Base-by-base conservation (phyloP, 2,797 vertebrate species). In the Sandelia bainsii region DNA sequence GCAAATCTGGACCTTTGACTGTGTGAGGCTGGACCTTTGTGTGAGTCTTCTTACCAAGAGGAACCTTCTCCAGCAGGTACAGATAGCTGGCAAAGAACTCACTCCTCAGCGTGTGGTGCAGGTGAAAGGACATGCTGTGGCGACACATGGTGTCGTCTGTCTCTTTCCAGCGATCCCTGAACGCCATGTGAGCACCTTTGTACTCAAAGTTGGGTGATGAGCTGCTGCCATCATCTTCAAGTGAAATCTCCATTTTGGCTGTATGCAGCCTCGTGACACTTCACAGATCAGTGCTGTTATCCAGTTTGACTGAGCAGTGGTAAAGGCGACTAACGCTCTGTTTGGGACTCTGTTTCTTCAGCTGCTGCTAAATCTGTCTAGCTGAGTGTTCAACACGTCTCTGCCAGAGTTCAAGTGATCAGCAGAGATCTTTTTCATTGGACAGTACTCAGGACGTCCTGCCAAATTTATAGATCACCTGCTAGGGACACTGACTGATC, bases 1-100 rank as follows among this genome's bases (percentile, higher is more conserved):
- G 46, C 64, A 65, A 62, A 62, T 40, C 6, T 27, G 13, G 56
- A 57, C 50, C 22, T 53, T 37, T 17, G 34, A 16, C 52, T 4
- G 49, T 42, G 56, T 46, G 65, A 27, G 32, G 6, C 11, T 23
- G n/a, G 25, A 12, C 8, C 19, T 32, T 3, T 19, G 46, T n/a
- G 37, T 23, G 53, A 20, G 4, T 27, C 53, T 17, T 60, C 97
- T 97, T 94, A 98, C 98, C 97, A 82, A 98, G 79, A 54, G 96
- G 96, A n/a, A 91, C 95, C 82, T 95, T 95, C 89, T 99, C 97
- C 91, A 99, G 88, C 82, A 99, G 93, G 87, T 96, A 97, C 62
- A 98, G 95, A 85, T 98, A 98, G 87, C 97, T 97, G 92, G 96
- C 96, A 62, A 99, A 99, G 92, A 99, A 99, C 80, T 99, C 96